phyloP scores from a whole-genome alignment of 1,140 invertebrate species.

The Anastrepha ludens region DNA sequence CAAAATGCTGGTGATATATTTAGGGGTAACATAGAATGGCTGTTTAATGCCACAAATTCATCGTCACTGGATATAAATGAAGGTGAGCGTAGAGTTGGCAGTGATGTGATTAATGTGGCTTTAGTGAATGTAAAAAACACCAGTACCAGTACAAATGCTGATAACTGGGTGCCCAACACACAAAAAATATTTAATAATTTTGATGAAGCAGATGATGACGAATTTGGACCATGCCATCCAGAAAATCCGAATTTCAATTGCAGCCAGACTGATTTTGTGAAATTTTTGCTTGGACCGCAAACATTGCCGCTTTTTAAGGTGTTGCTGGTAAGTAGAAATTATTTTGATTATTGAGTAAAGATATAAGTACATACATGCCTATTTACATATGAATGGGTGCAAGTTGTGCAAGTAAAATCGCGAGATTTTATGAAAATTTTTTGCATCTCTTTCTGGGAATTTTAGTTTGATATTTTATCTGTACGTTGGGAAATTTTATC shows the following conservation, averaged over 20 bases:
- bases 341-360: not conserved
- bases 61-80: not conserved
- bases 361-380: too few species aligned
- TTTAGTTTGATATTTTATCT: too few species aligned
- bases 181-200: not conserved
- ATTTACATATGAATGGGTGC: too few species aligned
- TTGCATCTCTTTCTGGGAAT: too few species aligned
- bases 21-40: not conserved
- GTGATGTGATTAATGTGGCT: not conserved
- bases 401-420: too few species aligned
- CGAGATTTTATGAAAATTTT: too few species aligned
- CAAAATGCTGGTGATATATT: not conserved
- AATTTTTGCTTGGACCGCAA: conserved; percentile 75
- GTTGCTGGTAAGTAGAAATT: conserved; percentile 66
- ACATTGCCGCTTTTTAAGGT: conserved; percentile 75
- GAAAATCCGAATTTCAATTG: conserved; percentile 75
- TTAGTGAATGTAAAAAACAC: not conserved
- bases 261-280: conserved; percentile 75
- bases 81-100: not conserved
- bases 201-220: not conserved
- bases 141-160: not conserved
- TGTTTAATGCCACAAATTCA: not conserved
- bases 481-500: too few species aligned
- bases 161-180: conserved; percentile 26
- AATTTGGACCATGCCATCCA: conserved; percentile 55